These are phyloP conservation scores for Aleiodes alternator DNA, from an alignment of 2,888 invertebrate genomes.

Conservation along the genomic window DNA sequence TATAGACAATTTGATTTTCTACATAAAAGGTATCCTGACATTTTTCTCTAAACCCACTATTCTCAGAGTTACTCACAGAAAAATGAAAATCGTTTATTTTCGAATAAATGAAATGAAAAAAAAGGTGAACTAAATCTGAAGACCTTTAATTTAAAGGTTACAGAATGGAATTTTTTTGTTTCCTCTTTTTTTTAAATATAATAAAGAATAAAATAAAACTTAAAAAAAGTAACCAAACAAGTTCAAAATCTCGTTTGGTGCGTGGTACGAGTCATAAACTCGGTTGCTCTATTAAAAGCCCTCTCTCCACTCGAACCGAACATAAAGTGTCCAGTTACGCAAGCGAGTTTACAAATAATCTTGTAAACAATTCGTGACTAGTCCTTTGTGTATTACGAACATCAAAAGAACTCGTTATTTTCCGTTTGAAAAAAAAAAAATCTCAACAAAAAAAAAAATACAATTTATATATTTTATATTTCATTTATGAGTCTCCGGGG, in stretches of 20 bases:
- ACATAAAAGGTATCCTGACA: too few species aligned
- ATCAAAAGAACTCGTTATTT: constrained; percentile 4
- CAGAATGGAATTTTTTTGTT: too few species aligned
- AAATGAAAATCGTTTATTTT: too few species aligned
- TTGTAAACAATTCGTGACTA: constrained; percentile 16
- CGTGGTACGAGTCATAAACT: constrained; percentile 45
- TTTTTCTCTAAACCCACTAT: too few species aligned
- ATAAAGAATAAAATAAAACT: too few species aligned
- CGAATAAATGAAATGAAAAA: too few species aligned
- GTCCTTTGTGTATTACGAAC: neutral
- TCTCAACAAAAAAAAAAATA: neutral
- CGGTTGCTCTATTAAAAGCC: constrained; percentile 14
- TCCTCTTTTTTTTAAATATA: too few species aligned
- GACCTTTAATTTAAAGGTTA: too few species aligned
- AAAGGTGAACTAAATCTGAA: too few species aligned
- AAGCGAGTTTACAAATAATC: constrained; percentile 24
- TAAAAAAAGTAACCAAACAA: constrained; percentile 36
- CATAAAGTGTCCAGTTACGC: constrained; percentile 23
- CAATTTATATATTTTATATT: neutral
- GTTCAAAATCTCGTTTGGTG: constrained; percentile 32
- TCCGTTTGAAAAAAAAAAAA: neutral
- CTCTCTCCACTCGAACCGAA: neutral
- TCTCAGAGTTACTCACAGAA: too few species aligned
- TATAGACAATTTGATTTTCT: too few species aligned
- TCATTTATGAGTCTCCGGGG: neutral